These are phyloP conservation scores for Ranitomeya imitator DNA, from an alignment of 2,113 vertebrate species.

Conservation along the genomic window DNA sequence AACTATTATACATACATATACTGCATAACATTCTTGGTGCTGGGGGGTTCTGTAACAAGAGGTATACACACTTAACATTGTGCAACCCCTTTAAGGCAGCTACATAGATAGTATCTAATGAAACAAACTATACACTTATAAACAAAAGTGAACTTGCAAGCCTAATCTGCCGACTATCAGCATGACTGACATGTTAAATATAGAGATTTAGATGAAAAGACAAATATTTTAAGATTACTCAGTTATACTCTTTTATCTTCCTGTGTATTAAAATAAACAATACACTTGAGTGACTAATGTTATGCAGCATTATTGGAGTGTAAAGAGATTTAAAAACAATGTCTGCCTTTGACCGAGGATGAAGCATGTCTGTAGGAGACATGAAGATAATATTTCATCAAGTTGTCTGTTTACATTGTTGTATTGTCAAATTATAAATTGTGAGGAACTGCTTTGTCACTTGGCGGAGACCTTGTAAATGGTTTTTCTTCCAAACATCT, in stretches of 20 bases:
- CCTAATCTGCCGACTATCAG: not conserved
- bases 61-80: too few relatives aligned
- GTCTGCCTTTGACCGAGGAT: slow-evolving; percentile 12
- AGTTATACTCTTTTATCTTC: not conserved
- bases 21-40: too few relatives aligned
- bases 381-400: slow-evolving; percentile 30
- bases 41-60: too few relatives aligned
- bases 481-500: slow-evolving; percentile 26
- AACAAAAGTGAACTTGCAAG: too few relatives aligned
- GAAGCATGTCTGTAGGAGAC: slow-evolving; percentile 36
- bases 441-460: slow-evolving; percentile 34
- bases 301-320: slow-evolving; percentile 31
- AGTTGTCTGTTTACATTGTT: slow-evolving; percentile 19
- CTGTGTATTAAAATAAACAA: slow-evolving; percentile 56
- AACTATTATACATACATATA: too few relatives aligned
- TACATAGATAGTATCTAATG: too few relatives aligned
- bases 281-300: slow-evolving; percentile 23
- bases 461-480: slow-evolving; percentile 12
- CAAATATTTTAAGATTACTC: not conserved
- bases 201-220: not conserved
- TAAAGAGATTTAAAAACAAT: slow-evolving; percentile 34
- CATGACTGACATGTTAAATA: not conserved
- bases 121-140: too few relatives aligned
- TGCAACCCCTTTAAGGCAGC: too few relatives aligned
- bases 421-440: slow-evolving; percentile 35